These are phyloP conservation scores for Hanleya hanleyi DNA, from an alignment of 2,888 invertebrate genomes.

Conservation along the genomic window DNA sequence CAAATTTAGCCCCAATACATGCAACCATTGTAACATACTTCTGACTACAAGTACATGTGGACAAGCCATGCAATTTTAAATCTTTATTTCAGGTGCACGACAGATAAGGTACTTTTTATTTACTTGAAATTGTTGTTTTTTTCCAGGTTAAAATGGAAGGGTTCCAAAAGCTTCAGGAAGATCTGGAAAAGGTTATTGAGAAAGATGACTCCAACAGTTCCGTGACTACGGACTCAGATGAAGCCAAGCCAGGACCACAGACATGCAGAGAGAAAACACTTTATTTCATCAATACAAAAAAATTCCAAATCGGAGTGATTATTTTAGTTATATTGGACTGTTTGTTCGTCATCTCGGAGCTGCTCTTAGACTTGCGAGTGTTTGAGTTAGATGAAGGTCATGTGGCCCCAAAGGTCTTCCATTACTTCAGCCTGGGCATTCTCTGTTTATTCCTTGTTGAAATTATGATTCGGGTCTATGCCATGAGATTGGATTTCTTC, in stretches of 20 bases:
- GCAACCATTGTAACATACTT: too few relatives aligned
- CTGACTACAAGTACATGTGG: too few relatives aligned
- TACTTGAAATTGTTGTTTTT: too few relatives aligned
- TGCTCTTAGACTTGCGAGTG: slow-evolving; percentile 72
- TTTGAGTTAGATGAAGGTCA: slow-evolving; percentile 53
- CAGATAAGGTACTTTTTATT: too few relatives aligned
- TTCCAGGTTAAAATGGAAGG: slow-evolving; percentile 68
- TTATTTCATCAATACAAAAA: slow-evolving; percentile 59
- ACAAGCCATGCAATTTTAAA: too few relatives aligned
- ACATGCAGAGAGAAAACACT: slow-evolving; percentile 53
- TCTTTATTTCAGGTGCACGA: too few relatives aligned
- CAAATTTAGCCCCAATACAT: too few relatives aligned
- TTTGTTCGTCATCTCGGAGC: slow-evolving; percentile 72
- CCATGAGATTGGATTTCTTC: slow-evolving; percentile 71
- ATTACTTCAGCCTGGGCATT: slow-evolving; percentile 70
- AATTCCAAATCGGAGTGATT: slow-evolving; percentile 70
- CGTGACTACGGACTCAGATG: slow-evolving; percentile 67
- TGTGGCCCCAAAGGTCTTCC: slow-evolving; percentile 65
- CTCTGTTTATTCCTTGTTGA: slow-evolving; percentile 71
- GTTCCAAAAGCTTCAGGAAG: slow-evolving; percentile 68
- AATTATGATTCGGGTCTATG: slow-evolving; percentile 68
- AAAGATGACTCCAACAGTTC: slow-evolving; percentile 68
- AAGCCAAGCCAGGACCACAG: slow-evolving; percentile 49
- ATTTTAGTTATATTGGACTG: slow-evolving; percentile 72
- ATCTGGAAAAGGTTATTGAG: slow-evolving; percentile 69